Base-by-base conservation (phyloP, 2,888 invertebrate species). In the Nomada ruficornis region DNA sequence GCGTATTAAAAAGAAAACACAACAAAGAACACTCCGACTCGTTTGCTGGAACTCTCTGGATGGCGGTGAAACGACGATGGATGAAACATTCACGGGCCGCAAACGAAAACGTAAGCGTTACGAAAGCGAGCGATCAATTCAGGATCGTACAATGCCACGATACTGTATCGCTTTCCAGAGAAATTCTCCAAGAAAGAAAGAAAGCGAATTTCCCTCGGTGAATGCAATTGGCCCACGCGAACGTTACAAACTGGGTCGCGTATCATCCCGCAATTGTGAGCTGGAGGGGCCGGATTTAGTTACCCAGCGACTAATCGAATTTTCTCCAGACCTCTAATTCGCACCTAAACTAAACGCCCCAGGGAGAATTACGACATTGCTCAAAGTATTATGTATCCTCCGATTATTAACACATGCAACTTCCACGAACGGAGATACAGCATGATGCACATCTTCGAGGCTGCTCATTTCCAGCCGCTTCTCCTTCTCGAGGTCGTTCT, bases 401-500 rank as follows among this genome's bases (percentile, higher is more conserved):
- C 18, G 44, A 63, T 74, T 70, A 82, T 83, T 71, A 68, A 63
- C 74, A 20, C 71, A 77, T 18, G 50, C 60, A 50, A 76, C 20
- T 62, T 20, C 55, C 74, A 80, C 52, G 57, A 36, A 26, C 36
- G 71, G 68, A 73, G 83, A 76, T 76, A 80, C 83, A 84, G 80
- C 72, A 26, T 63, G 80, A 84, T 84, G 85, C 65, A 62, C 80
- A 76, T 85, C 80, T 80, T n/a, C 23, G 55, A 44, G 23, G 9
- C 47, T 18, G 15, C 36, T 64, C 23, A 50, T 52, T 71, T 26
- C 62, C 55, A 29, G 5, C 52, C 36, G 15, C 9, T 47, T 26
- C 52, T 60, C 15, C 57, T 23, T 13, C n/a, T 20, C 80, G 81
- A 82, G 81, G 82, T 70, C 82, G 75, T 82, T 80, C 81, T 54